A percentile compares a stretch with the other conserved stretches of the same genome.
phyloP scores from a whole-genome alignment of 2,888 invertebrate genomes.

The Lissocephala sabroskyi region DNA sequence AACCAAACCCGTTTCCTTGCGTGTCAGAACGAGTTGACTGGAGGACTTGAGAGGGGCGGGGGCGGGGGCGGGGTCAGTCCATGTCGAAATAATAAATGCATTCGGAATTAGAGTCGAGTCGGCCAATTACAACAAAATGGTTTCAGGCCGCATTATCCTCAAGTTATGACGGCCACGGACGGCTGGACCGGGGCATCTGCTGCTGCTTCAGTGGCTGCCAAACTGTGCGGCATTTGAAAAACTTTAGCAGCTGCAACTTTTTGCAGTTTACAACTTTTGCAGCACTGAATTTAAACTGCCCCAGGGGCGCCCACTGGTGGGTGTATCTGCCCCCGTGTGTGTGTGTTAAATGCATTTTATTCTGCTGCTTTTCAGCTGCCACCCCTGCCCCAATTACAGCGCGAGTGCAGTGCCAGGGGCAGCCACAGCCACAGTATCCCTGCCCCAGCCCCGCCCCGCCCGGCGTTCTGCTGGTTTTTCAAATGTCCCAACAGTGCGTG shows the following conservation, averaged over 20 bases:
- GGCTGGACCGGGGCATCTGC: neutral
- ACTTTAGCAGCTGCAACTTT: neutral
- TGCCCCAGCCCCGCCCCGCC: no score
- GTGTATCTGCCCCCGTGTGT: neutral
- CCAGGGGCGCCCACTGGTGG: neutral
- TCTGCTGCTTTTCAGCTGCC: neutral
- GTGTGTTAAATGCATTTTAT: constrained; percentile 7
- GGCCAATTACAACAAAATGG: constrained; percentile 61
- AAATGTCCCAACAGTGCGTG: constrained; percentile 62
- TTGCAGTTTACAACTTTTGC: neutral
- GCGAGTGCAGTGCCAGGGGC: constrained; percentile 41
- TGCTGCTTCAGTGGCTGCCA: neutral
- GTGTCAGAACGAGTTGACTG: constrained; percentile 34
- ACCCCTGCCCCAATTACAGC: constrained; percentile 37
- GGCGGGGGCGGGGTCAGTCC: constrained; percentile 15
- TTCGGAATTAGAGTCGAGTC: constrained; percentile 57
- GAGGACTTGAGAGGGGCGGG: no score
- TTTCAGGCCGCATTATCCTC: constrained; percentile 67
- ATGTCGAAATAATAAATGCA: constrained; percentile 61
- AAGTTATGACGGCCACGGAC: constrained; percentile 61
- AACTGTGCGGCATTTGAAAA: constrained; percentile 2
- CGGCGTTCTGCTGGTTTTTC: constrained; percentile 31
- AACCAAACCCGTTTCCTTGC: constrained; percentile 31
- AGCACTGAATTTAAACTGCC: neutral
- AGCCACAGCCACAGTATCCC: constrained; percentile 38